Percentiles rank a stretch among this genome's conserved stretches.
phyloP scores from a whole-genome alignment of 35 echinoderm and acorn worm genomes.

The Apostichopus parvimensis region DNA sequence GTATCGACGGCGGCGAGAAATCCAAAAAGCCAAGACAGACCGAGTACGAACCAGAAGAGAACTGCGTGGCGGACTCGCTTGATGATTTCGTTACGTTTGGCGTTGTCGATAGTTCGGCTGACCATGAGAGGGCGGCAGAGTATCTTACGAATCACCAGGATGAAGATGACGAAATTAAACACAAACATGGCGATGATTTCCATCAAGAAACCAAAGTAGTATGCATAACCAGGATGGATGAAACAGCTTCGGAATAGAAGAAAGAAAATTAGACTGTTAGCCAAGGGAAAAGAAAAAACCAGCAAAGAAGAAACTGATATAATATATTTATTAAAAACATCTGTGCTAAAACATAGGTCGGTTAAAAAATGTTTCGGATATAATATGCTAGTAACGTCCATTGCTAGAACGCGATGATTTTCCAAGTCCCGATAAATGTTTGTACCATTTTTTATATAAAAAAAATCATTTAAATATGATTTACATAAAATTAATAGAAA shows the following conservation, averaged over 20 bases:
- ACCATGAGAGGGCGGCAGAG: constrained; percentile 41
- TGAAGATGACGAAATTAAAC: constrained; percentile 23
- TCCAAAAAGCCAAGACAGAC: constrained; percentile 40
- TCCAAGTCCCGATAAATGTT: too few species aligned
- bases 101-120: background rate
- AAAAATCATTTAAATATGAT: too few species aligned
- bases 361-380: too few species aligned
- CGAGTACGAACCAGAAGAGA: constrained; percentile 42
- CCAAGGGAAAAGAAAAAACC: background rate
- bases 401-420: too few species aligned
- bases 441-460: too few species aligned
- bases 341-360: too few species aligned
- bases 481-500: background rate
- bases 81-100: constrained; percentile 26
- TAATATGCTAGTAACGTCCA: too few species aligned
- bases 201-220: constrained; percentile 28
- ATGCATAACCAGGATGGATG: constrained; percentile 14
- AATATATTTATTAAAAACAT: too few species aligned
- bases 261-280: background rate
- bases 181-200: constrained; percentile 17
- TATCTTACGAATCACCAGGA: constrained; percentile 19
- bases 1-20: constrained; percentile 25
- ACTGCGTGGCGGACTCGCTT: constrained; percentile 18
- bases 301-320: background rate
- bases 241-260: background rate